Conservation (phyloP, 2,888 invertebrate species). For the Tenthredo scrophulariae region DNA sequence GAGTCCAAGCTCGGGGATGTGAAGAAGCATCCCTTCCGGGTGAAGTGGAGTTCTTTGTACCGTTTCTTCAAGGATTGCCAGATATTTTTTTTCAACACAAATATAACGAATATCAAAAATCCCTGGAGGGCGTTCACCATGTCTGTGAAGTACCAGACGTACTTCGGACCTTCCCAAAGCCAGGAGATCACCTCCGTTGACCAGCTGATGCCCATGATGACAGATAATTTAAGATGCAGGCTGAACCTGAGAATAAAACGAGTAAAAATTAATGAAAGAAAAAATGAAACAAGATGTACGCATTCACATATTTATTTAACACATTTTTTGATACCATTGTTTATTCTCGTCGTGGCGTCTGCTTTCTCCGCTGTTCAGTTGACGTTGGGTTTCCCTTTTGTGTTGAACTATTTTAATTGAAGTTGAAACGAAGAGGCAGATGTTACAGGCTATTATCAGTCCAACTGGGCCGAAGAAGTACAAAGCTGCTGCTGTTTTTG, state of each 20-base stretch:
- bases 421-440: slow-evolving; percentile 85
- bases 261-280: too few relatives aligned
- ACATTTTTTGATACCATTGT: slow-evolving; percentile 79
- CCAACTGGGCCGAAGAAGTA: slow-evolving; percentile 88
- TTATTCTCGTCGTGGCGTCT: slow-evolving; percentile 83
- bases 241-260: slow-evolving; percentile 82
- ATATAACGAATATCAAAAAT: slow-evolving; percentile 86
- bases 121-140: slow-evolving; percentile 86
- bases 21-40: not conserved
- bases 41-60: slow-evolving; percentile 68
- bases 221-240: slow-evolving; percentile 88
- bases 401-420: slow-evolving; percentile 84
- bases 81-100: slow-evolving; percentile 86
- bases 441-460: slow-evolving; percentile 83
- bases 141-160: slow-evolving; percentile 83
- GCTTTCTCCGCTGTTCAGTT: slow-evolving; percentile 84
- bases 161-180: slow-evolving; percentile 79
- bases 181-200: slow-evolving; percentile 89
- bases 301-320: not conserved
- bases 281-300: too few relatives aligned
- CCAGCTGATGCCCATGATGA: slow-evolving; percentile 94
- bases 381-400: slow-evolving; percentile 83
- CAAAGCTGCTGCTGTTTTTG: slow-evolving; percentile 80
- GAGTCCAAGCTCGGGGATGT: not conserved
- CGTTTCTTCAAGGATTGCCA: slow-evolving; percentile 82